Evolutionary conservation across 2,888 invertebrate genomes (phyloP).

Genomic region (Liodrosophila aerea): DNA sequence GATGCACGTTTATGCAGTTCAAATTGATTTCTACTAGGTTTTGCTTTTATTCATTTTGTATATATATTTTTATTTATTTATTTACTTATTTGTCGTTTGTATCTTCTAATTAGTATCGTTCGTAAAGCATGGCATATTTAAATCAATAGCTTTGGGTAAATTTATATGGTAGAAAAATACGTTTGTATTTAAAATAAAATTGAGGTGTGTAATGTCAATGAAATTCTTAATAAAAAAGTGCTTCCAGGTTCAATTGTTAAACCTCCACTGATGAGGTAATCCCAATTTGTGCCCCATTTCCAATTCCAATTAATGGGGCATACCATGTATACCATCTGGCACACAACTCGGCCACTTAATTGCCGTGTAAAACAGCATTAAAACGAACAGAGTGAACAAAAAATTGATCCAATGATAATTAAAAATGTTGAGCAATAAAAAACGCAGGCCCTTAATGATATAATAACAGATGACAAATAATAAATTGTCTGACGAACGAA

Average conservation of each 20-base stretch:
- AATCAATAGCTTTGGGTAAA: too few relatives aligned
- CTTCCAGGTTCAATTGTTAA: background rate
- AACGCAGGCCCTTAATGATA: conserved; percentile 62
- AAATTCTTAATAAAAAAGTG: conserved; percentile 10
- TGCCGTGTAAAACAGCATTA: conserved; percentile 62
- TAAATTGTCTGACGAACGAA: conserved; percentile 62
- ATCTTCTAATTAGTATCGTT: too few relatives aligned
- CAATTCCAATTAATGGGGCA: conserved; percentile 43
- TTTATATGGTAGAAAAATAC: too few relatives aligned
- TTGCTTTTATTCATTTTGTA: conserved; percentile 18
- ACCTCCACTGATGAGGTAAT: conserved; percentile 9
- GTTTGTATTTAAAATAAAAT: background rate
- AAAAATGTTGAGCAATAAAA: conserved; percentile 64
- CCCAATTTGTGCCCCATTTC: conserved; percentile 29
- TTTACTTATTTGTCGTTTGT: too few relatives aligned
- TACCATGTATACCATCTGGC: conserved; percentile 37
- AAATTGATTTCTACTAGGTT: conserved; percentile 10
- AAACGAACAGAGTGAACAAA: conserved; percentile 34
- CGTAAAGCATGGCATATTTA: too few relatives aligned
- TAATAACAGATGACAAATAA: conserved; percentile 78
- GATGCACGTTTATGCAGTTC: background rate
- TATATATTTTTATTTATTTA: background rate
- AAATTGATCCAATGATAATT: conserved; percentile 73
- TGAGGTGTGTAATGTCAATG: too few relatives aligned
- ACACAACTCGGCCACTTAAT: conserved; percentile 57